Evolutionary conservation across 2,113 vertebrate genomes (phyloP), one percentile per base, ranked within the genome.

Genomic region (Psilopsiagon aymara): DNA sequence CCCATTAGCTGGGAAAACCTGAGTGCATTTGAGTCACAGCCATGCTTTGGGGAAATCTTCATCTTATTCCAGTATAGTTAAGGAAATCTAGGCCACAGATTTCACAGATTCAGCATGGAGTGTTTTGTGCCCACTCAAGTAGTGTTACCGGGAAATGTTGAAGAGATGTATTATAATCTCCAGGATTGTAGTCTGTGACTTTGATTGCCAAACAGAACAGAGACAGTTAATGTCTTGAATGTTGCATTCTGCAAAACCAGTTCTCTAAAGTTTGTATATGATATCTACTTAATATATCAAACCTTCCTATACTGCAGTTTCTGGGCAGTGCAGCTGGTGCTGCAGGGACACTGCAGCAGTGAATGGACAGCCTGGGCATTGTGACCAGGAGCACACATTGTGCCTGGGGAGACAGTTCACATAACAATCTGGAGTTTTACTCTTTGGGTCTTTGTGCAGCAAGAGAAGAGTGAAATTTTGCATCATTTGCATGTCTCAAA

Each of bases 1-100:
- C 93, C 92, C 95, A 94, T 97, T 97, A 97, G 74, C 55, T 63
- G 79, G 69, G 69, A 67, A 93, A 88, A 95, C 71, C 89, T 53
- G 73, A 91, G 68, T 19, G 57, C 57, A 5, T 84, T 78, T 39
- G 52, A 89, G 62, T 76, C 74, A 69, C 46, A 68, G 70, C 41
- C 3, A 5, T 3, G 20, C 94, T 92, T 64, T 82, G 52, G 84
- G 86, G 86, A 92, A 91, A 92, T 86, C 62, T 92, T 90, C 17
- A 41, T 79, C 82, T 91, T 53, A 76, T 60, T 96, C 86, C 53
- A 51, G 12, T 33, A 33, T 46, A 94, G 86, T 94, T 90, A 94
- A 95, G 55, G 82, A 90, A 91, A 88, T 92, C 77, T 77, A 82
- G 53, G 87, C 77, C 44, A 9, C 49, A 10, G 43, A 39, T 39